Evolutionary conservation across 2,888 invertebrate species (phyloP).

Genomic region (Drosophila neonasuta): DNA sequence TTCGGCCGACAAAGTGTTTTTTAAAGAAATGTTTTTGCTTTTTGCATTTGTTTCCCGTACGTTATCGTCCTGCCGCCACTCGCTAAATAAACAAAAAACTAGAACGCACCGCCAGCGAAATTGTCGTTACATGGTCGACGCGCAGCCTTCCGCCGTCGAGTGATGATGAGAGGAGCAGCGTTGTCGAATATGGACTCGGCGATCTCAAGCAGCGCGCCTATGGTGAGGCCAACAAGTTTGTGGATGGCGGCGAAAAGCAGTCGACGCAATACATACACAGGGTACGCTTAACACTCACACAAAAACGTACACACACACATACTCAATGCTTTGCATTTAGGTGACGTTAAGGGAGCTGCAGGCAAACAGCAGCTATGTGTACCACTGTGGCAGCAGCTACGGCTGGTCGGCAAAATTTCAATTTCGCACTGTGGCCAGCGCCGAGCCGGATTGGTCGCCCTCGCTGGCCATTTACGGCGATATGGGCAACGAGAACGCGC

Average conservation of each 20-base stretch:
- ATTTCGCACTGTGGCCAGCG: slow-evolving; percentile 87
- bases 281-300: slow-evolving; percentile 82
- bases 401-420: slow-evolving; percentile 93
- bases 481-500: slow-evolving; percentile 95
- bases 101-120: slow-evolving; percentile 86
- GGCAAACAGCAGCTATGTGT: slow-evolving; percentile 87
- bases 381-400: slow-evolving; percentile 89
- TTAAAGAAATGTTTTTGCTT: slow-evolving; percentile 43
- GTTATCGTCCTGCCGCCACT: background rate
- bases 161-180: slow-evolving; percentile 73
- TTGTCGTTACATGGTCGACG: slow-evolving; percentile 93
- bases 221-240: slow-evolving; percentile 86
- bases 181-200: slow-evolving; percentile 89
- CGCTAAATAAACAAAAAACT: slow-evolving; percentile 24
- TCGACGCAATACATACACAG: slow-evolving; percentile 90
- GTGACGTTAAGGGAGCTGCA: slow-evolving; percentile 84
- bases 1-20: slow-evolving; percentile 16
- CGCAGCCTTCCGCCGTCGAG: slow-evolving; percentile 84
- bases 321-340: slow-evolving; percentile 45
- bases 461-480: slow-evolving; percentile 95
- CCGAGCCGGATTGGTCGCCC: slow-evolving; percentile 88
- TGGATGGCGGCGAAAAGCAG: slow-evolving; percentile 87
- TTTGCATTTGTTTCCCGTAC: slow-evolving; percentile 43
- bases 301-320: background rate
- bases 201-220: slow-evolving; percentile 80